phyloP scores from a whole-genome alignment of 2,797 vertebrate species.

The Oceanodroma leucorhoa region DNA sequence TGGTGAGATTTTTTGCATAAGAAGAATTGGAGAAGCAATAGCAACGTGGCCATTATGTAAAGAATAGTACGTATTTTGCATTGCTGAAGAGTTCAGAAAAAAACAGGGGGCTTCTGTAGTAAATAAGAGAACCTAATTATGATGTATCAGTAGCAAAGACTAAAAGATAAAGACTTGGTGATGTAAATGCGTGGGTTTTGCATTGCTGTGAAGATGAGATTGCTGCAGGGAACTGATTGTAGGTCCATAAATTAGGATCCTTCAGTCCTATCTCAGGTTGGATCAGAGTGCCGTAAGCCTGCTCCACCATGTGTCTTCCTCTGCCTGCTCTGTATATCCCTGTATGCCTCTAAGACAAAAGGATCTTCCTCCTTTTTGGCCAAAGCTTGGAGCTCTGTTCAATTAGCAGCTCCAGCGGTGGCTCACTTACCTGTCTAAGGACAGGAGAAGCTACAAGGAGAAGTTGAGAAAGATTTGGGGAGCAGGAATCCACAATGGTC shows the following conservation, averaged over 20 bases:
- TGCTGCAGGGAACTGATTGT: background rate
- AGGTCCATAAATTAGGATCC: background rate
- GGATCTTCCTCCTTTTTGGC: background rate
- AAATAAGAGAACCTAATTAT: background rate
- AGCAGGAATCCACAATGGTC: background rate
- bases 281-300: background rate
- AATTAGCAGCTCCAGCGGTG: background rate
- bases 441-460: background rate
- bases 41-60: accelerated
- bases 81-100: background rate
- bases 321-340: background rate
- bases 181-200: background rate
- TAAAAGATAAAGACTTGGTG: background rate
- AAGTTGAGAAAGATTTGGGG: background rate
- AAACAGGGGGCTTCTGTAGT: background rate
- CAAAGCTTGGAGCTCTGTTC: background rate
- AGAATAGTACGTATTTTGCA: background rate
- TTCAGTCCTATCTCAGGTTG: background rate
- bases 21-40: background rate
- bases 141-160: background rate
- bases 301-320: background rate
- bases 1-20: background rate
- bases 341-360: background rate
- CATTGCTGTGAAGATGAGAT: background rate
- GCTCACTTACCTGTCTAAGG: background rate